Evolutionary conservation across 2,888 invertebrate genomes (phyloP).

Genomic region (Bedellia somnulentella): DNA sequence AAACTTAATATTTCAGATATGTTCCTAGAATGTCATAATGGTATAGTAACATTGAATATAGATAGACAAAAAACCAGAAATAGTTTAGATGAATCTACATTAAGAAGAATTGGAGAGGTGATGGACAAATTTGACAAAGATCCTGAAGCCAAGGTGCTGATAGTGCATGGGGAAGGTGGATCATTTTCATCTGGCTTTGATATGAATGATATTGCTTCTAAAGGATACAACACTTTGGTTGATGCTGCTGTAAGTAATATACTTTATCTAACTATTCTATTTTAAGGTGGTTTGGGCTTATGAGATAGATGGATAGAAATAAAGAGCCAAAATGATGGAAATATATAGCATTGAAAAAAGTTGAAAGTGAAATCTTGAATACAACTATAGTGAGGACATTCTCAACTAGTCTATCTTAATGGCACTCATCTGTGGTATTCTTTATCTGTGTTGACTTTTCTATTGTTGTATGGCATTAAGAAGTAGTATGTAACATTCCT

Average conservation of each 20-base stretch:
- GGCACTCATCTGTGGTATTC: too few species aligned
- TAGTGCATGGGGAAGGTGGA: slow-evolving; percentile 90
- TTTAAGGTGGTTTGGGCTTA: too few species aligned
- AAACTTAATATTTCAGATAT: slow-evolving; percentile 28
- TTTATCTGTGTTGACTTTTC: too few species aligned
- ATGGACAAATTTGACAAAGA: slow-evolving; percentile 82
- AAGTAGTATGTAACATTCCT: too few species aligned
- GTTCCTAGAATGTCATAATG: slow-evolving; percentile 63
- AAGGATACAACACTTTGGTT: slow-evolving; percentile 31
- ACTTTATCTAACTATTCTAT: too few species aligned
- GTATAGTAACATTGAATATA: slow-evolving; percentile 80
- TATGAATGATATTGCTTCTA: slow-evolving; percentile 69
- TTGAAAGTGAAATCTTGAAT: too few species aligned
- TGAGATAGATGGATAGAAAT: too few species aligned
- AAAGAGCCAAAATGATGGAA: too few species aligned
- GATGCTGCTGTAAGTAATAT: slow-evolving; percentile 42
- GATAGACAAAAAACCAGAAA: slow-evolving; percentile 84
- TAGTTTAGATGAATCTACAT: slow-evolving; percentile 73
- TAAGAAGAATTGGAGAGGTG: slow-evolving; percentile 68
- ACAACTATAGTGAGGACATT: too few species aligned
- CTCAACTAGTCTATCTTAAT: too few species aligned
- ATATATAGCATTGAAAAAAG: too few species aligned
- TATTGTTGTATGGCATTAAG: too few species aligned
- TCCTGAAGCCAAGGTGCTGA: slow-evolving; percentile 66
- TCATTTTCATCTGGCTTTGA: slow-evolving; percentile 94